Conservation (phyloP, 2,797 vertebrate species). For the Spinus olivaceus region DNA sequence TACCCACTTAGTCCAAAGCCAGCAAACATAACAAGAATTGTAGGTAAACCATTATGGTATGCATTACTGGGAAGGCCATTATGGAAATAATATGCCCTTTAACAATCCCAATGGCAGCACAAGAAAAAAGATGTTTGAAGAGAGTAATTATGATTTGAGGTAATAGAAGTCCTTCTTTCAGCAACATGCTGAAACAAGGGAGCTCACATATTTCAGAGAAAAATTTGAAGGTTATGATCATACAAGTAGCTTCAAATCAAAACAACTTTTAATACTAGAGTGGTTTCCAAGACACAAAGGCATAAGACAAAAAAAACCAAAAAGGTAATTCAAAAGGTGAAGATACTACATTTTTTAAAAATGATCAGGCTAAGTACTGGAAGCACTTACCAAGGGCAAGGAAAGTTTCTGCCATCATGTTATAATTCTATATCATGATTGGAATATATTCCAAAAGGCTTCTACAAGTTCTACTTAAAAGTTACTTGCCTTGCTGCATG, state of each 20-base stretch:
- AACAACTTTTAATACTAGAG: neutral
- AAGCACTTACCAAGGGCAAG: neutral
- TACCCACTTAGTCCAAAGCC: neutral
- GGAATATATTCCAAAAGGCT: neutral
- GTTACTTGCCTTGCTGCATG: neutral
- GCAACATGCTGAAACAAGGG: neutral
- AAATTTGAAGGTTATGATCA: neutral
- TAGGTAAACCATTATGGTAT: neutral
- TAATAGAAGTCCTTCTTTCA: neutral
- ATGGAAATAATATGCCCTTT: neutral
- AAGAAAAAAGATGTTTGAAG: neutral
- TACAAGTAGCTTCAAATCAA: neutral
- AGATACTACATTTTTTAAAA: neutral
- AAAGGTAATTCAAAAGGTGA: neutral
- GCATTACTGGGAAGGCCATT: neutral
- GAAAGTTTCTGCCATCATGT: neutral
- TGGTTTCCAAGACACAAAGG: neutral
- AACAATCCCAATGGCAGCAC: neutral
- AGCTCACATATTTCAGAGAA: neutral
- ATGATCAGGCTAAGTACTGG: neutral
- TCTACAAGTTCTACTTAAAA: neutral
- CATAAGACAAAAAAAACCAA: neutral
- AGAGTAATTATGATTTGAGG: neutral
- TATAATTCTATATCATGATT: neutral
- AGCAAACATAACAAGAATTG: neutral